Conservation (phyloP, 2,113 vertebrate species). For the Hypocryptadius cinnamomeus region DNA sequence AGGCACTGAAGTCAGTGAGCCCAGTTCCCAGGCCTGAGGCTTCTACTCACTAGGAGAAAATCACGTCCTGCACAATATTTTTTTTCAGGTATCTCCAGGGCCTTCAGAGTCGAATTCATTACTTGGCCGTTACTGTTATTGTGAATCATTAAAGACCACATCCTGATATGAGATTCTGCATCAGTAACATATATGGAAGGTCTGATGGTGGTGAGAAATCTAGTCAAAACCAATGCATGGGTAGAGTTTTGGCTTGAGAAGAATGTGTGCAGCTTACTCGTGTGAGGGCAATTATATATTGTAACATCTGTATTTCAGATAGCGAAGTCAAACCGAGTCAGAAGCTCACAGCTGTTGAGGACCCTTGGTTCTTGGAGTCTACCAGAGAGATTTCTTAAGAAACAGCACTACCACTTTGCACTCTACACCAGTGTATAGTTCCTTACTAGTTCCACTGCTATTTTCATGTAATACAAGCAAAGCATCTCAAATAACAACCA, state of each 20-base stretch:
- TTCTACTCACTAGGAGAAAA: neutral
- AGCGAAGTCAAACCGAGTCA: neutral
- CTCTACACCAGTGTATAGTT: neutral
- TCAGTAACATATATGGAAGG: neutral
- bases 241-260: neutral
- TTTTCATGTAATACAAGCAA: neutral
- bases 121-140: neutral
- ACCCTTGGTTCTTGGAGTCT: neutral
- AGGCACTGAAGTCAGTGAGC: neutral
- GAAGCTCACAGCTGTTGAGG: neutral
- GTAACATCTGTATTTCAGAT: neutral
- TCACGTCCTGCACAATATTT: neutral
- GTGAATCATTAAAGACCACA: neutral
- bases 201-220: neutral
- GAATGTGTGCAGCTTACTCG: neutral
- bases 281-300: neutral
- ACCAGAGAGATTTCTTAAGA: neutral
- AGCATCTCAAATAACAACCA: neutral
- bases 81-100: neutral
- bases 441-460: neutral
- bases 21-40: neutral
- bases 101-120: neutral
- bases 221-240: neutral
- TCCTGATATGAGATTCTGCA: neutral
- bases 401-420: neutral